Conservation (phyloP, 1,140 invertebrate species). For the Stegodyphus mimosarum region DNA sequence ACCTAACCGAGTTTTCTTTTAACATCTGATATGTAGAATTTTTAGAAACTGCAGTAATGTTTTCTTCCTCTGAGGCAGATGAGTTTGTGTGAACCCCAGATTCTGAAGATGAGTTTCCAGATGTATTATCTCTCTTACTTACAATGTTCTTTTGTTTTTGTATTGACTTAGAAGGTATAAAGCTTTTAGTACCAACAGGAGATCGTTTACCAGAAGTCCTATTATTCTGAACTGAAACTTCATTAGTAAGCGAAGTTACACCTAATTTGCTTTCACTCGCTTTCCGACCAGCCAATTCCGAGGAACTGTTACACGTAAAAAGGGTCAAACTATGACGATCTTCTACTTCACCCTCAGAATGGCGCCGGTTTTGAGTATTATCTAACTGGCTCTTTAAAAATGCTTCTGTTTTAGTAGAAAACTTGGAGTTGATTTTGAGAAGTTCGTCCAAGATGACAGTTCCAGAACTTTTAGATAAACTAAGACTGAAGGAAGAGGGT, state of each 20-base stretch:
- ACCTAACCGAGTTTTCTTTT: slow-evolving; percentile 8
- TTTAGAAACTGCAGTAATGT: no score
- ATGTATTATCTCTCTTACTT: not conserved
- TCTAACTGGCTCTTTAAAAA: not conserved
- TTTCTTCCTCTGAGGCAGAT: not conserved
- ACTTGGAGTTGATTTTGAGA: slow-evolving; percentile 16
- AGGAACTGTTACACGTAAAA: not conserved
- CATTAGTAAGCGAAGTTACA: not conserved
- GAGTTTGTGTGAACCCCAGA: slow-evolving; percentile 27
- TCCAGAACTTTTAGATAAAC: not conserved
- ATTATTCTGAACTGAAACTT: not conserved
- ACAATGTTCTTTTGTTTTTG: not conserved
- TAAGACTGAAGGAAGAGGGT: slow-evolving; percentile 20
- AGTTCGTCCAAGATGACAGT: not conserved
- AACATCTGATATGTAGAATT: not conserved
- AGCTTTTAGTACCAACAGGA: not conserved
- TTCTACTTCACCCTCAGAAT: slow-evolving; percentile 41
- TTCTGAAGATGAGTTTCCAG: slow-evolving; percentile 10
- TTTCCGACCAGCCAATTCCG: not conserved
- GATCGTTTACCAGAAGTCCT: not conserved
- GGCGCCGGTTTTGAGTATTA: not conserved
- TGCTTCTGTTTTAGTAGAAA: not conserved
- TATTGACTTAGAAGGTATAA: not conserved
- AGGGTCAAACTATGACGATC: not conserved
- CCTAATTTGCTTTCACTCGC: not conserved